Evolutionary conservation across 2,888 invertebrate genomes (phyloP), one percentile per base, ranked within the genome.

Genomic region (Tetramorium bicarinatum): DNA sequence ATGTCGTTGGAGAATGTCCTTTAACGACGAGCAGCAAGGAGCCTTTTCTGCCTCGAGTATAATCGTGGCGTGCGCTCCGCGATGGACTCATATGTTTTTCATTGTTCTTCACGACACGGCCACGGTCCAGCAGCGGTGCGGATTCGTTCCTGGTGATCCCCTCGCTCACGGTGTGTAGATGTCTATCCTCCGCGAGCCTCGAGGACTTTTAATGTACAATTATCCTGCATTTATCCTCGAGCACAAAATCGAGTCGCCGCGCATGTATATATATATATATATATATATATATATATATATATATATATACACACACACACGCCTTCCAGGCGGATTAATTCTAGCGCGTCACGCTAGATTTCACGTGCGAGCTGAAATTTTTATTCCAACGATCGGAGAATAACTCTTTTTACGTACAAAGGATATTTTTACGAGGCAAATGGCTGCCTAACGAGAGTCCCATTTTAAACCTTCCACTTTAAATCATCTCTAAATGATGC

Each of bases 1-100:
- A 80, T 83, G 86, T 86, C 83, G 80, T 67, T 72, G 52, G 38
- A 69, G 88, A 90, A 88, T 90, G 87, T 87, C 89, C 90, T 87
- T 89, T 89, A 83, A 87, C 84, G 76, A 82, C 52, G 77, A 83
- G 76, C 18, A 49, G 25, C 76, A 64, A 61, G 72, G 38, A 72
- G 80, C 38, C 67, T 61, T 74, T 74, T 83, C 82, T 67, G 18
- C 49, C 11, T 59, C 54, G 62, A 41, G 81, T 75, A 85, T 85
- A 81, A 88, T 86, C 76, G 67, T n/a, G n/a, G n/a, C 52, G 64
- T 59, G 61, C 64, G 61, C 64, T 52, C 21, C 69, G 25, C 41
- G 64, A 62, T 67, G 25, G 29, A 64, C 41, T 75, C 56, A 49
- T 38, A 54, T 25, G 62, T 64, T 49, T 54, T 41, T 80, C 69